These are phyloP conservation scores for Upupa epops DNA, from an alignment of 2,113 vertebrate genomes.

Conservation along the genomic window DNA sequence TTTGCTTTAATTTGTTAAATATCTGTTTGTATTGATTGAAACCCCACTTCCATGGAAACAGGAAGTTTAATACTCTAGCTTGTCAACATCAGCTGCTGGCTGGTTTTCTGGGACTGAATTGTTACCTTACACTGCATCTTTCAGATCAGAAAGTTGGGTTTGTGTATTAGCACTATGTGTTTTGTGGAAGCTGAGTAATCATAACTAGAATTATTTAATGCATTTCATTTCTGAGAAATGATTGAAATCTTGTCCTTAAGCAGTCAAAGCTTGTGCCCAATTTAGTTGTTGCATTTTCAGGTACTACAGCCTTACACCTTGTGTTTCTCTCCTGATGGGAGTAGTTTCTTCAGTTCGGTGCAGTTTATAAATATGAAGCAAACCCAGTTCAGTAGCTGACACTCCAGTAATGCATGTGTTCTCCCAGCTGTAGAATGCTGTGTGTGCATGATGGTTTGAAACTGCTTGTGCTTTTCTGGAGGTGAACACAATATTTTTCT, in stretches of 20 bases:
- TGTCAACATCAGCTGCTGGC: background rate
- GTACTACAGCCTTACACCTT: no score
- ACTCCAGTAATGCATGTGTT: background rate
- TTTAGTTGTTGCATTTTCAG: background rate
- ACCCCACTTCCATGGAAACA: conserved; percentile 45
- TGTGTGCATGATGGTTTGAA: no score
- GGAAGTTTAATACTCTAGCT: background rate
- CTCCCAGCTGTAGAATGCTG: background rate
- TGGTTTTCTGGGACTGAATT: background rate
- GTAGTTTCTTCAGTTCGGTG: background rate
- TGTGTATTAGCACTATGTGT: background rate
- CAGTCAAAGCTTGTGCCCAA: background rate
- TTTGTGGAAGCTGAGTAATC: background rate
- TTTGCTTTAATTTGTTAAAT: background rate
- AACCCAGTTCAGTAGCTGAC: background rate
- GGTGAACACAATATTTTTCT: no score
- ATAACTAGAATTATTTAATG: background rate
- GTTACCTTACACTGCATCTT: background rate
- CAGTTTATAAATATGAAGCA: background rate
- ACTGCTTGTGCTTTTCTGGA: no score
- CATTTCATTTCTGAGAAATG: background rate
- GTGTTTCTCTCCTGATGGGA: background rate
- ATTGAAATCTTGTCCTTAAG: background rate
- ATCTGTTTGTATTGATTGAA: background rate
- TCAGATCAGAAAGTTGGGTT: background rate